Evolutionary conservation across 2,888 invertebrate species (phyloP).

Genomic region (Hylaea fasciaria): DNA sequence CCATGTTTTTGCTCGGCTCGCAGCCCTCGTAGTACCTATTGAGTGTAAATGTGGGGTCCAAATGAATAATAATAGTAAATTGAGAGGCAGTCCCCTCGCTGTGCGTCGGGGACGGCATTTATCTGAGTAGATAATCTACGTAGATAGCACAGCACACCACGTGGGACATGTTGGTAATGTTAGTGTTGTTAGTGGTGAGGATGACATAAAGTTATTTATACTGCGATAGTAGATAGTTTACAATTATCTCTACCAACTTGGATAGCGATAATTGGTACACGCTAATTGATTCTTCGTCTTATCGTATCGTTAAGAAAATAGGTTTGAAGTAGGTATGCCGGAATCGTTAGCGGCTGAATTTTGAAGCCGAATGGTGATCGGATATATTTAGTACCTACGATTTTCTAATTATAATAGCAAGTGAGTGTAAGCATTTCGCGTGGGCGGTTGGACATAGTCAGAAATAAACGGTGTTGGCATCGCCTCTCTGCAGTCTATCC

Average conservation of each 20-base stretch:
- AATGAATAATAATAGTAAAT: constrained; percentile 63
- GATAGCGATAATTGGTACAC: constrained; percentile 23
- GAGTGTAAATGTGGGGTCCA: constrained; percentile 54
- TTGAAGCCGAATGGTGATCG: constrained; percentile 47
- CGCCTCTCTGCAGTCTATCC: constrained; percentile 59
- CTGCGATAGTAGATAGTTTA: constrained; percentile 22
- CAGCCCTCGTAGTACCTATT: constrained; percentile 46
- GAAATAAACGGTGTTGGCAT: constrained; percentile 80
- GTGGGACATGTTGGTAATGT: constrained; percentile 36
- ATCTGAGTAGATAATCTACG: constrained; percentile 69
- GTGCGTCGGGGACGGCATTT: constrained; percentile 61
- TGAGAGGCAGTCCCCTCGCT: constrained; percentile 60
- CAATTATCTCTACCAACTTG: constrained; percentile 22
- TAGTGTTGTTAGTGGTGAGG: constrained; percentile 37
- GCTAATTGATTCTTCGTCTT: constrained; percentile 20
- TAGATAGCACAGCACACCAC: constrained; percentile 50
- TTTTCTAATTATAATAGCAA: constrained; percentile 82
- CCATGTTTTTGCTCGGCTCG: constrained; percentile 41
- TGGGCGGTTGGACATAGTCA: constrained; percentile 68
- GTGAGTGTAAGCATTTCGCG: constrained; percentile 82
- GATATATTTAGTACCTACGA: constrained; percentile 69
- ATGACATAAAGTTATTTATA: constrained; percentile 33
- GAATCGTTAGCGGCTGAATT: constrained; percentile 36
- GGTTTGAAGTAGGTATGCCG: constrained; percentile 25
- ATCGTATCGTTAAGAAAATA: constrained; percentile 25